phyloP scores from a whole-genome alignment of 2,888 invertebrate genomes.

The Artemia sinica region DNA sequence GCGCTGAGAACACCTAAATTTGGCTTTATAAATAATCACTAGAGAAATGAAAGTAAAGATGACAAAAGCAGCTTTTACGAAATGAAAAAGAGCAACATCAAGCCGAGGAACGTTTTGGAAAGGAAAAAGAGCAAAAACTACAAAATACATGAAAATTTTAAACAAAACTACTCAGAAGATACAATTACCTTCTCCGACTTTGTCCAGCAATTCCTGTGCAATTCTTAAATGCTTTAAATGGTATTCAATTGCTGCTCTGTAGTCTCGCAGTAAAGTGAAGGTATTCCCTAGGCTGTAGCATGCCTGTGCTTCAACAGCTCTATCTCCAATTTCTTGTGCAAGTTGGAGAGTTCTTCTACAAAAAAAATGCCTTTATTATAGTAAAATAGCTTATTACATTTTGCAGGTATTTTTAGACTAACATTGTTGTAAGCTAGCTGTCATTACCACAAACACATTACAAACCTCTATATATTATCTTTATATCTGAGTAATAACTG shows the following conservation, averaged over 20 bases:
- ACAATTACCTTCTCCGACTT: constrained; percentile 56
- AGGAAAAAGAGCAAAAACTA: background rate
- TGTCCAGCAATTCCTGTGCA: constrained; percentile 59
- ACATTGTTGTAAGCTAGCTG: too few relatives aligned
- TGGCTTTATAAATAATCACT: constrained; percentile 7
- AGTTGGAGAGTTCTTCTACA: constrained; percentile 65
- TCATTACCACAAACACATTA: too few relatives aligned
- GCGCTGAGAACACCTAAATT: background rate
- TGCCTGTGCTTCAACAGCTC: constrained; percentile 89
- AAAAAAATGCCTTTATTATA: constrained; percentile 21
- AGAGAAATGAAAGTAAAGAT: background rate
- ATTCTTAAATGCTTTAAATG: constrained; percentile 77
- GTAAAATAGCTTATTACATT: too few relatives aligned
- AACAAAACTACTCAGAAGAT: too few relatives aligned
- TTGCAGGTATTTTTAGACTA: too few relatives aligned
- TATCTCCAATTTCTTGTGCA: constrained; percentile 77
- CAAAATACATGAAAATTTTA: background rate
- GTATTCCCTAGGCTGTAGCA: constrained; percentile 95
- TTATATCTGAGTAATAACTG: too few relatives aligned
- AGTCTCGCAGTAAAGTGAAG: constrained; percentile 77
- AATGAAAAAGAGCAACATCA: background rate
- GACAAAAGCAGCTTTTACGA: constrained; percentile 10
- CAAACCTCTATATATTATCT: too few relatives aligned
- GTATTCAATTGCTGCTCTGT: constrained; percentile 76
- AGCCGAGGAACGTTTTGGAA: too few relatives aligned